A percentile compares a stretch with the other conserved stretches of the same genome.
These are phyloP conservation scores for Melolontha melolontha DNA, from an alignment of 2,888 invertebrate species.

Conservation along the genomic window DNA sequence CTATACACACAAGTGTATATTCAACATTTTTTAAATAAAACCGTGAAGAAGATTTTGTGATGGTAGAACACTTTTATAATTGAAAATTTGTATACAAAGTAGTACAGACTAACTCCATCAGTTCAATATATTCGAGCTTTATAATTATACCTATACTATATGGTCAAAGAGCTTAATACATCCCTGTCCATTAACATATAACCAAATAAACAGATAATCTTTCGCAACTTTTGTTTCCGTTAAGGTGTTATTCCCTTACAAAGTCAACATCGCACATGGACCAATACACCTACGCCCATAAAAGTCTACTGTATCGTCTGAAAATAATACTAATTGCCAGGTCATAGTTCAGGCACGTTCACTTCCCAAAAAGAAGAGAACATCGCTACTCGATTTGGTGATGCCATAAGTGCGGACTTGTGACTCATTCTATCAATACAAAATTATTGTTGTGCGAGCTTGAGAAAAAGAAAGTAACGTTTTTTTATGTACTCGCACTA, in stretches of 20 bases:
- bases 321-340: slow-evolving; percentile 48
- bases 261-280: slow-evolving; percentile 37
- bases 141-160: too few relatives aligned
- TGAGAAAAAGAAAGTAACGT: slow-evolving; percentile 26
- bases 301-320: slow-evolving; percentile 46
- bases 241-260: slow-evolving; percentile 26
- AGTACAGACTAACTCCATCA: too few relatives aligned
- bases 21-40: too few relatives aligned
- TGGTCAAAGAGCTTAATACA: too few relatives aligned
- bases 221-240: slow-evolving; percentile 34
- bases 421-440: slow-evolving; percentile 31
- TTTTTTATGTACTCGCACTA: slow-evolving; percentile 6
- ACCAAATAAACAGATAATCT: slow-evolving; percentile 12
- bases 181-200: not conserved
- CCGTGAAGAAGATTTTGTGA: too few relatives aligned
- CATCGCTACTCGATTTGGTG: slow-evolving; percentile 43
- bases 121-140: too few relatives aligned
- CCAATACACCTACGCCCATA: slow-evolving; percentile 45
- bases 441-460: slow-evolving; percentile 22
- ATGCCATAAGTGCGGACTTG: slow-evolving; percentile 16
- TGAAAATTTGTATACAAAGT: too few relatives aligned
- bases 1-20: too few relatives aligned
- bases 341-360: slow-evolving; percentile 42
- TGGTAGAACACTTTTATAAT: too few relatives aligned
- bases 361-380: slow-evolving; percentile 36